Evolutionary conservation across 2,797 vertebrate genomes (phyloP).

Genomic region (Melanotaenia parkinsoni): DNA sequence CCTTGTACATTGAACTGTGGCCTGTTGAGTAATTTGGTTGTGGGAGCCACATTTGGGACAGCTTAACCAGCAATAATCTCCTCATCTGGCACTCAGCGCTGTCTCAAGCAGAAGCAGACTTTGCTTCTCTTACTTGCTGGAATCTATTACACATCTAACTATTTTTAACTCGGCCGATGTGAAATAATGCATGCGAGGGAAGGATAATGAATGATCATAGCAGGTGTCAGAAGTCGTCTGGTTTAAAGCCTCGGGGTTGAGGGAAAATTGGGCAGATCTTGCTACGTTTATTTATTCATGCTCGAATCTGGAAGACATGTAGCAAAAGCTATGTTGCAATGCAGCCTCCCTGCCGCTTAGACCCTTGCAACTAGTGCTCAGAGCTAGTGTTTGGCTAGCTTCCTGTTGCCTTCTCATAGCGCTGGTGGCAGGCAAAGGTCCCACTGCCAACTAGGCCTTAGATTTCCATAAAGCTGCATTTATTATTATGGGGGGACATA

Average conservation of each 20-base stretch:
- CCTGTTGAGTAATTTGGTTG: slow-evolving; percentile 69
- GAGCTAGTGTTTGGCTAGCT: slow-evolving; percentile 67
- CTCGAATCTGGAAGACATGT: slow-evolving; percentile 62
- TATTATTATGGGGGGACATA: not conserved
- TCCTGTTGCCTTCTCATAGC: slow-evolving; percentile 73
- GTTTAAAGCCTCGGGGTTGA: slow-evolving; percentile 48
- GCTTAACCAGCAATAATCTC: slow-evolving; percentile 75
- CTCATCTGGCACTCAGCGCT: slow-evolving; percentile 64
- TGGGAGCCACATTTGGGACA: slow-evolving; percentile 50
- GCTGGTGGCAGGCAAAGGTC: slow-evolving; percentile 58
- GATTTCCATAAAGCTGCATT: slow-evolving; percentile 61
- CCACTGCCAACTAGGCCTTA: slow-evolving; percentile 69
- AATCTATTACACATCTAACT: slow-evolving; percentile 56
- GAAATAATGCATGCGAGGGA: slow-evolving; percentile 66
- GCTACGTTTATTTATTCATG: slow-evolving; percentile 74
- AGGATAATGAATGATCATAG: slow-evolving; percentile 68
- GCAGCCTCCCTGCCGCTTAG: slow-evolving; percentile 54
- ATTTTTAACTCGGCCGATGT: slow-evolving; percentile 62
- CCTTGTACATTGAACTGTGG: slow-evolving; percentile 71
- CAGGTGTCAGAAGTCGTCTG: slow-evolving; percentile 70
- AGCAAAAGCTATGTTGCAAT: slow-evolving; percentile 61
- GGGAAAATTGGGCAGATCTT: slow-evolving; percentile 67
- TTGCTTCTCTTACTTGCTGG: slow-evolving; percentile 56
- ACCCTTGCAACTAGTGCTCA: slow-evolving; percentile 59
- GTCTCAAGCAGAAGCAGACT: slow-evolving; percentile 58